Base-by-base conservation (phyloP, 2,113 vertebrate genomes). In the Grammomys dolichurus region DNA sequence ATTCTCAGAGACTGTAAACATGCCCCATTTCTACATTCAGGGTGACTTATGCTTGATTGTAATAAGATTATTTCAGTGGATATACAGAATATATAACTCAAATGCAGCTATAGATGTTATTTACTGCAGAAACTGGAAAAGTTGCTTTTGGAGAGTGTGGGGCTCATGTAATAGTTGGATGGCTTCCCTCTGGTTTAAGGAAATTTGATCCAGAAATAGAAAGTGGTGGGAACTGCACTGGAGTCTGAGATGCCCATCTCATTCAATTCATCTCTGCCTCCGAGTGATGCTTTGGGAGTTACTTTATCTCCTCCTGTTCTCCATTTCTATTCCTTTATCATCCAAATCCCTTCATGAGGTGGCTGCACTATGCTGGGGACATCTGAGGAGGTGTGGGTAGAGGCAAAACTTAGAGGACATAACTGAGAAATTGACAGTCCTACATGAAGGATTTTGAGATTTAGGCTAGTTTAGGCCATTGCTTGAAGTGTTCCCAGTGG, bases 61-160 rank as follows among this genome's bases (percentile, higher is more conserved):
- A 89, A 93, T 69, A 63, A 84, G 80, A 92, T 90, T 92, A 78
- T 84, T 78, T 78, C 75, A 75, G 19, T 6, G 13, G 33, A 92
- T 94, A 69, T 14, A 13, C 26, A 31, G 40, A 92, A 5, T 87
- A 40, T 91, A 78, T 8, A 84, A 40, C 36, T 89, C 28, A 46
- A 87, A 31, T 19, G 3, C 63, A 94, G 33, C 0, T 85, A 54
- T 48, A 75, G 84, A 70, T 90, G 93, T 95, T 82, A 54, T 82
- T 26, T 89, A 76, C 72, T 81, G 93, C 54, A 56, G 24, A 93
- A 95, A 89, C 22, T 31, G 85, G 43, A 87, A 91, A 73, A 58
- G 33, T 36, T 81, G 20, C n/a, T 82, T 90, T 73, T 43, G 72
- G 80, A 54, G 51, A 43, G 82, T 26, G 77, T 46, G 87, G 40